A percentile compares a stretch with the other conserved stretches of the same genome.
Conservation (phyloP, 2,113 vertebrate genomes). For the Suricata suricatta region DNA sequence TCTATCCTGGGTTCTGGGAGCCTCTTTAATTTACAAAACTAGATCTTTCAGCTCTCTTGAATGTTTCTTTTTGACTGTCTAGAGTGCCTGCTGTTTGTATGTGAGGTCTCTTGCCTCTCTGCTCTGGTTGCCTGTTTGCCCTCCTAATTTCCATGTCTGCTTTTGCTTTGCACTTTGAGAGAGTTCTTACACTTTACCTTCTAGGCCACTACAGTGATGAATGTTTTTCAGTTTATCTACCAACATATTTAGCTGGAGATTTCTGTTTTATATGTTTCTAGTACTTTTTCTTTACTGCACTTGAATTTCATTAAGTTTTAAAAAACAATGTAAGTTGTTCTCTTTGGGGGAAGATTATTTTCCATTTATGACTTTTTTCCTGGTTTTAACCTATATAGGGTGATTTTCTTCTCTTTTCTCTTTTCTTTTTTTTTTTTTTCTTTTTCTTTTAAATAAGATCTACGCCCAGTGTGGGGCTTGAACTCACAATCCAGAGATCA, state of each 20-base stretch:
- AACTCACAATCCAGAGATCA: not conserved
- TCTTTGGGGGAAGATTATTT: not conserved
- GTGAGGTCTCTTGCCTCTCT: not conserved
- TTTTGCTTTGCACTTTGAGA: not conserved
- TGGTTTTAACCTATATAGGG: not conserved
- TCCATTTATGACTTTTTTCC: not conserved
- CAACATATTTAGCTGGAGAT: not conserved
- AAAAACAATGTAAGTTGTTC: not conserved
- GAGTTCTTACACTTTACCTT: not conserved
- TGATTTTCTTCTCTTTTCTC: not conserved
- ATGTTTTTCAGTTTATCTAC: not conserved
- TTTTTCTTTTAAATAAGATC: not conserved
- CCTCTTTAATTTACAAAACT: not conserved
- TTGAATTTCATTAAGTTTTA: not conserved
- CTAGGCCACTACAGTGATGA: not conserved
- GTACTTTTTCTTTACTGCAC: not conserved
- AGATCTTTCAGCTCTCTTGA: not conserved
- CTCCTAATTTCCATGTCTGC: not conserved
- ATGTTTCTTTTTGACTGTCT: not conserved
- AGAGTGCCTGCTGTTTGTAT: not conserved
- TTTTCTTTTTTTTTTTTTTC: not conserved
- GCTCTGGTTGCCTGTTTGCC: not conserved
- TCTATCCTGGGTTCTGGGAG: not conserved
- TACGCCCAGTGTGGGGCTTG: not conserved
- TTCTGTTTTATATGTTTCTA: not conserved